Conservation (phyloP, 2,888 invertebrate species). For the Sminthurides aquaticus region DNA sequence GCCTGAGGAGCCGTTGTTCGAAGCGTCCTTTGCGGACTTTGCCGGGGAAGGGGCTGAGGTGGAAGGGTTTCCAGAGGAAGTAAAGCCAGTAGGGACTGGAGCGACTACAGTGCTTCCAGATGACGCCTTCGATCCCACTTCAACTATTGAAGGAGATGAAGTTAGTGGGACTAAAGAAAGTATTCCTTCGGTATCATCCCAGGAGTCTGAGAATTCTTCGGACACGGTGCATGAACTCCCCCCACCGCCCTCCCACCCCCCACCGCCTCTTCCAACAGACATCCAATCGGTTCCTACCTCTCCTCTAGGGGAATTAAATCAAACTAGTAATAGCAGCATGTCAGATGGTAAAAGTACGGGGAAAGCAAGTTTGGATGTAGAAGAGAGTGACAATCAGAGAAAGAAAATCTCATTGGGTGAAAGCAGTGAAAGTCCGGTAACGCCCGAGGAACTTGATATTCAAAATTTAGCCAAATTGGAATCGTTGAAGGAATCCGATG, state of each 20-base stretch:
- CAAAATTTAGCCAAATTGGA: constrained; percentile 76
- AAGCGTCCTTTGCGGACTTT: constrained; percentile 11
- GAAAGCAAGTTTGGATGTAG: constrained; percentile 39
- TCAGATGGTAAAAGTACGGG: constrained; percentile 12
- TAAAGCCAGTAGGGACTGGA: not conserved
- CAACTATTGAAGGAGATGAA: constrained; percentile 10
- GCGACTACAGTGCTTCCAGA: not conserved
- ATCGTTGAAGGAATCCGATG: constrained; percentile 83
- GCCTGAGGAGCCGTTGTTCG: constrained; percentile 14
- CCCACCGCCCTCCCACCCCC: constrained; percentile 23
- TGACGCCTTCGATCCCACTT: constrained; percentile 5
- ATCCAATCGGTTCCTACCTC: constrained; percentile 29
- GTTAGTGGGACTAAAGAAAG: constrained; percentile 7
- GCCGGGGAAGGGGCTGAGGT: constrained; percentile 8
- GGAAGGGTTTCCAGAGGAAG: not conserved
- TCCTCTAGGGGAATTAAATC: constrained; percentile 36
- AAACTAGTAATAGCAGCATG: constrained; percentile 38
- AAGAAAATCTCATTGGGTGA: constrained; percentile 28
- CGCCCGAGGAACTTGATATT: constrained; percentile 81
- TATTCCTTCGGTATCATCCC: constrained; percentile 15
- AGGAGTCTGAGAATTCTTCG: constrained; percentile 12
- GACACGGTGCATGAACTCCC: constrained; percentile 20
- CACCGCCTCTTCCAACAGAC: constrained; percentile 31
- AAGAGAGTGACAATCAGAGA: constrained; percentile 27
- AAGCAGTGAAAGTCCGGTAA: constrained; percentile 42